Conservation (phyloP, 2,113 vertebrate genomes). For the Clarias magur region DNA sequence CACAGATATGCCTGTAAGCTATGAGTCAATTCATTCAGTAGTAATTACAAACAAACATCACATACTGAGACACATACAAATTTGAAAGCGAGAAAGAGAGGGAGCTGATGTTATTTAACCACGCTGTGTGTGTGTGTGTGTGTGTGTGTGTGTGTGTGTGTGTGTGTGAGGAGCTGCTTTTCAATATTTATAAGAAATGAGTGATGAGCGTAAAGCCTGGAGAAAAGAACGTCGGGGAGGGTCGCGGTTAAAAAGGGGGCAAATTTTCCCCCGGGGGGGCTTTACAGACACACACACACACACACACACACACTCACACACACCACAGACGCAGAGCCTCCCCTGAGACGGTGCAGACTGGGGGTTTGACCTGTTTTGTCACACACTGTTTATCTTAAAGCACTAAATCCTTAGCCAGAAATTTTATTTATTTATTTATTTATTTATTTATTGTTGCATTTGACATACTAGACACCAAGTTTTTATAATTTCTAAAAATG, state of each 20-base stretch:
- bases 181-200: not conserved
- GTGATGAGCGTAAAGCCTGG: conserved; percentile 2
- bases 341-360: not conserved
- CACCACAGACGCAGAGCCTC: conserved; percentile 16
- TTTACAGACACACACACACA: conserved; percentile 14
- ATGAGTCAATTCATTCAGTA: not conserved
- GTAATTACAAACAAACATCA: not conserved
- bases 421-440: not conserved
- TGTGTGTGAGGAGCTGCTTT: not conserved
- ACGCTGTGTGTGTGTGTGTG: not conserved
- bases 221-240: not conserved
- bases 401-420: not conserved
- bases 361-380: conserved; percentile 20
- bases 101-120: no score
- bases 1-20: not conserved
- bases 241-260: conserved; percentile 22
- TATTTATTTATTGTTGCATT: not conserved
- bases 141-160: no score
- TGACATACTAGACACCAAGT: not conserved
- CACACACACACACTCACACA: conserved; percentile 23
- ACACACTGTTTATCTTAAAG: conserved; percentile 17
- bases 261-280: conserved; percentile 13
- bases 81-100: not conserved
- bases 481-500: not conserved
- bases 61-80: not conserved